These are phyloP conservation scores for Nymphalis io DNA, from an alignment of 1,140 invertebrate genomes.

Conservation along the genomic window DNA sequence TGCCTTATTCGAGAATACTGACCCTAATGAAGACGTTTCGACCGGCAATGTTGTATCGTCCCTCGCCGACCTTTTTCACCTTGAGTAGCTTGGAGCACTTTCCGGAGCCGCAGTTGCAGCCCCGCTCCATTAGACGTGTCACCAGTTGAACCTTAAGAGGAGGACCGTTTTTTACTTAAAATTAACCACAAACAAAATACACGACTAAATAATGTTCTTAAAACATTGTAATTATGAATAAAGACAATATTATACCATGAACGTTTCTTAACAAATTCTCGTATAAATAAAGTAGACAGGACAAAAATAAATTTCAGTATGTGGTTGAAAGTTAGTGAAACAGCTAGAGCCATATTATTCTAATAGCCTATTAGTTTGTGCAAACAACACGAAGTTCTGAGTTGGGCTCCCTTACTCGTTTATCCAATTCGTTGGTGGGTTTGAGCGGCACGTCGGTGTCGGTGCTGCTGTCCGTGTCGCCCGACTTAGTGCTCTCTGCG, in stretches of 20 bases:
- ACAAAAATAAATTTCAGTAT: too few relatives aligned
- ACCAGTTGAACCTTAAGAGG: conserved; percentile 84
- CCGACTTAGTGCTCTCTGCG: conserved; percentile 82
- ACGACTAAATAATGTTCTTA: too few relatives aligned
- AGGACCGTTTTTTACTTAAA: background rate
- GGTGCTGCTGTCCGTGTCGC: conserved; percentile 85
- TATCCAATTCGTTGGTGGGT: conserved; percentile 83
- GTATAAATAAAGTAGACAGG: too few relatives aligned
- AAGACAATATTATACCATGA: too few relatives aligned
- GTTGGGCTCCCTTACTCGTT: conserved; percentile 73
- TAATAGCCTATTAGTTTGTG: too few relatives aligned
- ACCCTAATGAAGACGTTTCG: conserved; percentile 89
- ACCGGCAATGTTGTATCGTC: conserved; percentile 90
- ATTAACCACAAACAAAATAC: too few relatives aligned
- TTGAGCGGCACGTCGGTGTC: conserved; percentile 82
- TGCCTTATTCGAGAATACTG: conserved; percentile 44
- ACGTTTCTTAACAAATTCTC: too few relatives aligned
- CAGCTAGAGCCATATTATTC: too few relatives aligned
- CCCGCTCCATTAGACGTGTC: conserved; percentile 84
- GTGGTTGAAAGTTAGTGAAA: too few relatives aligned
- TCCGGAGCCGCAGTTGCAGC: conserved; percentile 86
- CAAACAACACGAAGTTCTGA: too few relatives aligned
- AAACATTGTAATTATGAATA: too few relatives aligned
- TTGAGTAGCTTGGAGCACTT: conserved; percentile 86
- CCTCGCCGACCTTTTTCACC: conserved; percentile 90